These are phyloP conservation scores for Bagarius yarrelli DNA, from an alignment of 2,113 vertebrate genomes.

Conservation along the genomic window DNA sequence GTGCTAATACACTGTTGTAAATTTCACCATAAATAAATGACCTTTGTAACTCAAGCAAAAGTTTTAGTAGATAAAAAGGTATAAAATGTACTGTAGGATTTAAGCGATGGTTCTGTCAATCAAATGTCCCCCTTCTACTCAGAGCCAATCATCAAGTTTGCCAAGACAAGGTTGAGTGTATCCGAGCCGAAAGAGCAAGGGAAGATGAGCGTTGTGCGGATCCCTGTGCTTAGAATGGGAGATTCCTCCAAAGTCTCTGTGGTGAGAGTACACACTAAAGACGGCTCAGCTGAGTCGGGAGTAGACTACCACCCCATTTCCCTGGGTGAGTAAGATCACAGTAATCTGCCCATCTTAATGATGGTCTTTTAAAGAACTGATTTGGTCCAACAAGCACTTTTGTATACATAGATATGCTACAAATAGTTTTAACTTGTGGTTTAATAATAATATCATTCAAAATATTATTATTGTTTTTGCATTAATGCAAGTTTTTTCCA, in stretches of 20 bases:
- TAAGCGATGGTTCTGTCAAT: background rate
- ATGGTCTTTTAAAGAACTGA: background rate
- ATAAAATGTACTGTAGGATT: background rate
- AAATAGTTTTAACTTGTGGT: background rate
- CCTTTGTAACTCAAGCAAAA: background rate
- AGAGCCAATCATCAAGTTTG: constrained; percentile 73
- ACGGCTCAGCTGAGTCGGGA: constrained; percentile 89
- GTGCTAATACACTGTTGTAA: background rate
- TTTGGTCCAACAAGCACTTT: background rate
- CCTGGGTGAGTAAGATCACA: constrained; percentile 72
- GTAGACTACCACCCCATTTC: constrained; percentile 92
- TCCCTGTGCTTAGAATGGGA: constrained; percentile 85
- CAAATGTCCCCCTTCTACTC: constrained; percentile 10
- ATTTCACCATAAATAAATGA: background rate
- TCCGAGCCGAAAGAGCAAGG: constrained; percentile 81
- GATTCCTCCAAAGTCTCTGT: constrained; percentile 88
- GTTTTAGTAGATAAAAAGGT: background rate
- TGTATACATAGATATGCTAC: background rate
- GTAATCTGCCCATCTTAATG: background rate
- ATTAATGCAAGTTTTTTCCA: background rate
- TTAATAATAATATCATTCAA: background rate
- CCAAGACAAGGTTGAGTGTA: constrained; percentile 74
- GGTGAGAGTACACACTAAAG: constrained; percentile 92
- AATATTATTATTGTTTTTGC: too few species aligned
- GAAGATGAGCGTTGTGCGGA: constrained; percentile 72